These are phyloP conservation scores for Caenorhabditis doughertyi DNA, from an alignment of 2,888 invertebrate genomes.

Conservation along the genomic window DNA sequence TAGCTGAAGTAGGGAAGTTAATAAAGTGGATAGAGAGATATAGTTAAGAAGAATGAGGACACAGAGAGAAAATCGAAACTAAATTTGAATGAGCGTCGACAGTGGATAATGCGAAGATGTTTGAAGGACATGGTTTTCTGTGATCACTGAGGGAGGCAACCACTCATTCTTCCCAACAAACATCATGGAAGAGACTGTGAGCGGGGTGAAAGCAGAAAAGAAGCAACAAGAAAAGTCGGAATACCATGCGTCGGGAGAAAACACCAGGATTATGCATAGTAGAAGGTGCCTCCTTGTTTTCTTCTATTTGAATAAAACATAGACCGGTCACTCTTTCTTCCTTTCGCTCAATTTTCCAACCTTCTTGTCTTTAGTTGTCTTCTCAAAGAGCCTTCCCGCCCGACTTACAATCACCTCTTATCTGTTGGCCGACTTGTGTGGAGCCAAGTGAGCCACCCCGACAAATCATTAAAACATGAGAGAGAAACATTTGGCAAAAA, in stretches of 20 bases:
- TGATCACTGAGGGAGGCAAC: slow-evolving; percentile 44
- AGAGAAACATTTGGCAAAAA: slow-evolving; percentile 21
- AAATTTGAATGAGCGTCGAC: slow-evolving; percentile 53
- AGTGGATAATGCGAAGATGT: slow-evolving; percentile 56
- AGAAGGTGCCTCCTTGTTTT: slow-evolving; percentile 7
- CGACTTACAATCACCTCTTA: slow-evolving; percentile 58
- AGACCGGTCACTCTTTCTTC: slow-evolving; percentile 49
- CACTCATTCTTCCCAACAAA: slow-evolving; percentile 52
- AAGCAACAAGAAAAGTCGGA: slow-evolving; percentile 52
- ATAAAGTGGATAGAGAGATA: slow-evolving; percentile 22
- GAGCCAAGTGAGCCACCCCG: slow-evolving; percentile 42
- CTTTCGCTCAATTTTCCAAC: neutral
- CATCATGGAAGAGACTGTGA: slow-evolving; percentile 43
- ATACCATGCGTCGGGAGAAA: slow-evolving; percentile 40
- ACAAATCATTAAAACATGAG: slow-evolving; percentile 49
- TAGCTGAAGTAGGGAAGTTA: slow-evolving; percentile 16
- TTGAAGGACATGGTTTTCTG: slow-evolving; percentile 61
- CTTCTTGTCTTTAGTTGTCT: slow-evolving; percentile 22
- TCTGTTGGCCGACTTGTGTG: slow-evolving; percentile 51
- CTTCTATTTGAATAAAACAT: slow-evolving; percentile 53
- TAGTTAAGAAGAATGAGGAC: neutral
- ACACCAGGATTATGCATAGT: slow-evolving; percentile 51
- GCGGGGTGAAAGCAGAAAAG: slow-evolving; percentile 10
- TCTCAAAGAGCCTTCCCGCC: slow-evolving; percentile 19
- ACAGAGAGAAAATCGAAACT: slow-evolving; percentile 10